A percentile compares a stretch with the other conserved stretches of the same genome.
Evolutionary conservation across 2,888 invertebrate genomes (phyloP).

Genomic region (Ischnura elegans): DNA sequence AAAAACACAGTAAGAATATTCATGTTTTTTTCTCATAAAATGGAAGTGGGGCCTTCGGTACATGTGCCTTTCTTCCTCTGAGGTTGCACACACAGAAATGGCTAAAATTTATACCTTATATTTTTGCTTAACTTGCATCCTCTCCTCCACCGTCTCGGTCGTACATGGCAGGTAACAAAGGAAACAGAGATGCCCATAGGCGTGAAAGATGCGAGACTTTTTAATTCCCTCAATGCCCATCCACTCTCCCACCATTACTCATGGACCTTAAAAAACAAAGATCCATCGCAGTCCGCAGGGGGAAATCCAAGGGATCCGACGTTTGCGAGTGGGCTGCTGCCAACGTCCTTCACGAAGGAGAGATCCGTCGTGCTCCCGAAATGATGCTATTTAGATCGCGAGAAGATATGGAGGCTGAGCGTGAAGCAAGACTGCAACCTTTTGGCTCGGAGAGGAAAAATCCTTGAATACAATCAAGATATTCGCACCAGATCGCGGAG

Average conservation of each 20-base stretch:
- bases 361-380: not conserved
- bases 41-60: too few relatives aligned
- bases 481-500: not conserved
- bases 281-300: not conserved
- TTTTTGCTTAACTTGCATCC: too few relatives aligned
- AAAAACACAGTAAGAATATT: too few relatives aligned
- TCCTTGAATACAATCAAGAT: not conserved
- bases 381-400: not conserved
- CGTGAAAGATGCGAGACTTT: not conserved
- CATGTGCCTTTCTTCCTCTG: too few relatives aligned
- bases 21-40: too few relatives aligned
- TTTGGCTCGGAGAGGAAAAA: not conserved
- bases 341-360: not conserved
- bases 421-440: not conserved
- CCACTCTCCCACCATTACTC: not conserved
- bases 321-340: not conserved
- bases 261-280: too few relatives aligned
- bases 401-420: not conserved
- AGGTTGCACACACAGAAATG: too few relatives aligned
- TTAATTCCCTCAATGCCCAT: not conserved
- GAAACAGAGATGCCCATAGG: not conserved
- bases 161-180: constrained; percentile 34
- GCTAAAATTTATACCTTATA: too few relatives aligned
- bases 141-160: not conserved
- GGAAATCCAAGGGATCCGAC: not conserved